Evolutionary conservation across 92 coral and sea anemone species (phyloP).

Genomic region (Zoanthus solanderi): DNA sequence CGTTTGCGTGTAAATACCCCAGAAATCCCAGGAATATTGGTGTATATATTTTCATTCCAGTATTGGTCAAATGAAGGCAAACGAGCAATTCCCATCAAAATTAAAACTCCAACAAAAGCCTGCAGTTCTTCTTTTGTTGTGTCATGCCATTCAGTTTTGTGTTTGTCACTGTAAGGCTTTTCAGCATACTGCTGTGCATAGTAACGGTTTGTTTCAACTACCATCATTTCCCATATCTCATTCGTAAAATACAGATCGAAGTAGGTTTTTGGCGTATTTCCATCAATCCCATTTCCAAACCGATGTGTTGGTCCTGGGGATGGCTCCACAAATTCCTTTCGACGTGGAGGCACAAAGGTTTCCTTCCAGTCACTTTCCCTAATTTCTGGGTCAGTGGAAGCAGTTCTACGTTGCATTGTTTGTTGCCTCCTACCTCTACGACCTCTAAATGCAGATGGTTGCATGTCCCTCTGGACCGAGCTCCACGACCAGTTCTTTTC

Average conservation of each 20-base stretch:
- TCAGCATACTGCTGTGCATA: constrained; percentile 22
- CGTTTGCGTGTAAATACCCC: not conserved
- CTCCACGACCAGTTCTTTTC: constrained; percentile 20
- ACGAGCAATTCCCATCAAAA: not conserved
- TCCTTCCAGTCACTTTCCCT: not conserved
- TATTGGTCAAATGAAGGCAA: constrained; percentile 9
- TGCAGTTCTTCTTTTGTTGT: constrained; percentile 1
- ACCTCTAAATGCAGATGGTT: constrained; percentile 8
- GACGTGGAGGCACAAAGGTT: not conserved
- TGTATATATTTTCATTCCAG: constrained; percentile 1
- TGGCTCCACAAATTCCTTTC: constrained; percentile 35
- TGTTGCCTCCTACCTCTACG: constrained; percentile 10
- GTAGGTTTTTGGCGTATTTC: constrained; percentile 8
- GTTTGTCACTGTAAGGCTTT: not conserved
- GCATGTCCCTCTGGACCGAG: not conserved
- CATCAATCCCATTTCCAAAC: constrained; percentile 25
- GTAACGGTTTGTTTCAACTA: constrained; percentile 65
- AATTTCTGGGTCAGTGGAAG: not conserved
- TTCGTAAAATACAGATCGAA: constrained; percentile 41
- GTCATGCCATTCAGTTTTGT: constrained; percentile 12
- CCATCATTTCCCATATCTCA: constrained; percentile 40
- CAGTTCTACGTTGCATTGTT: not conserved
- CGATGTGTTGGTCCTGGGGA: constrained; percentile 61
- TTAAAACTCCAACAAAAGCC: constrained; percentile 12
- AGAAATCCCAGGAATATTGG: constrained; percentile 4